phyloP scores from a whole-genome alignment of 2,113 vertebrate genomes.

The Albula goreensis region DNA sequence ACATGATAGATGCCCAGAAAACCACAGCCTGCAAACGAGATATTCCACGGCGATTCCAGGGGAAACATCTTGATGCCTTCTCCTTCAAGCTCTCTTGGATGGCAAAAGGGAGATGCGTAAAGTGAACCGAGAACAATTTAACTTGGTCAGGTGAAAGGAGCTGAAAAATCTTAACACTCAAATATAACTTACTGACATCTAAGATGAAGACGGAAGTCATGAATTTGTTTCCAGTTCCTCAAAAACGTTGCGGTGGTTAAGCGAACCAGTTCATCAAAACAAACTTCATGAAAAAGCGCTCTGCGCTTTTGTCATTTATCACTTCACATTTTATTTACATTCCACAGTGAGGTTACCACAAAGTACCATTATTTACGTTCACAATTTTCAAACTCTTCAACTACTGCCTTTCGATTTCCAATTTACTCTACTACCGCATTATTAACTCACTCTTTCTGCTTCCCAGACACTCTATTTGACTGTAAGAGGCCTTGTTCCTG shows the following conservation, averaged over 20 bases:
- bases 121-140: background rate
- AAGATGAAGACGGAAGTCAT: background rate
- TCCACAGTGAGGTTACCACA: background rate
- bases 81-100: background rate
- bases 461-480: background rate
- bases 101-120: background rate
- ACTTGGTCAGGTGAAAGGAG: background rate
- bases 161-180: background rate
- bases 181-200: background rate
- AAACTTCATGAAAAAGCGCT: background rate
- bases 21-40: slow-evolving; percentile 95
- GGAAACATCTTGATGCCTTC: slow-evolving; percentile 78
- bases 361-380: background rate
- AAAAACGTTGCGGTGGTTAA: background rate
- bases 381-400: background rate
- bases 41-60: slow-evolving; percentile 85
- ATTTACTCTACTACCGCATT: background rate
- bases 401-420: background rate
- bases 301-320: background rate
- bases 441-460: background rate
- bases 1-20: slow-evolving; percentile 95
- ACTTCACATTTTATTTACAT: background rate
- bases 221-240: background rate
- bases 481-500: background rate
- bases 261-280: background rate